Percentiles rank a stretch among this genome's conserved stretches.
Evolutionary conservation across 2,888 invertebrate species (phyloP).

Genomic region (Sepiola atlantica): DNA sequence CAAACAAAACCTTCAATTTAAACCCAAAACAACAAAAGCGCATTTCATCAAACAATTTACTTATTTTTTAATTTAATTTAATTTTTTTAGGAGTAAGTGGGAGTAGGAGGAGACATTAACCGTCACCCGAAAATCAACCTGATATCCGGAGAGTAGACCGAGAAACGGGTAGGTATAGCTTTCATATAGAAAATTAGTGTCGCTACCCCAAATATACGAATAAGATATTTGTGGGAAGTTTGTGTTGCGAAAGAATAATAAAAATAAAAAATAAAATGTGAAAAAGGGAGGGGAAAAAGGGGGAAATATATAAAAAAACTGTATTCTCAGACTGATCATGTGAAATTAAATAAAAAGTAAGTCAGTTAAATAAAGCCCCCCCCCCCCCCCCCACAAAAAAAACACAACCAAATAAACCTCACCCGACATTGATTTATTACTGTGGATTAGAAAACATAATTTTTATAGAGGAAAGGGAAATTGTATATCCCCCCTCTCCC

Average conservation of each 20-base stretch:
- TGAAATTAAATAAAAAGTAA: neutral
- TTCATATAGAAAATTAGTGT: neutral
- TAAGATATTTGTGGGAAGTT: constrained; percentile 12
- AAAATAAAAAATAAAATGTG: too few species aligned
- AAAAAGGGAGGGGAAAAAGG: neutral
- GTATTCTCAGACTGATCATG: neutral
- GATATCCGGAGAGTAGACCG: neutral
- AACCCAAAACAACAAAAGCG: neutral
- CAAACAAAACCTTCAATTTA: neutral
- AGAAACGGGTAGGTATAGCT: neutral
- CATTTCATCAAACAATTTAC: neutral
- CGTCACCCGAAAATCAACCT: neutral
- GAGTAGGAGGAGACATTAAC: neutral
- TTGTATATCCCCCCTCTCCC: too few species aligned
- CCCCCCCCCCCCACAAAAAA: neutral
- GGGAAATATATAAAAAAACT: neutral
- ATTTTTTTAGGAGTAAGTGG: too few species aligned
- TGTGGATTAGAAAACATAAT: too few species aligned
- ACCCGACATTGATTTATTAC: too few species aligned
- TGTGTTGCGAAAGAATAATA: neutral
- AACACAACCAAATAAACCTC: too few species aligned
- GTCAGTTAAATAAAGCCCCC: neutral
- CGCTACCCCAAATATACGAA: neutral
- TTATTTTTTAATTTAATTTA: neutral
- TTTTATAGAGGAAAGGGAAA: too few species aligned